Base-by-base conservation (phyloP, 2,113 vertebrate genomes). In the Forbesichthys papilliferus region DNA sequence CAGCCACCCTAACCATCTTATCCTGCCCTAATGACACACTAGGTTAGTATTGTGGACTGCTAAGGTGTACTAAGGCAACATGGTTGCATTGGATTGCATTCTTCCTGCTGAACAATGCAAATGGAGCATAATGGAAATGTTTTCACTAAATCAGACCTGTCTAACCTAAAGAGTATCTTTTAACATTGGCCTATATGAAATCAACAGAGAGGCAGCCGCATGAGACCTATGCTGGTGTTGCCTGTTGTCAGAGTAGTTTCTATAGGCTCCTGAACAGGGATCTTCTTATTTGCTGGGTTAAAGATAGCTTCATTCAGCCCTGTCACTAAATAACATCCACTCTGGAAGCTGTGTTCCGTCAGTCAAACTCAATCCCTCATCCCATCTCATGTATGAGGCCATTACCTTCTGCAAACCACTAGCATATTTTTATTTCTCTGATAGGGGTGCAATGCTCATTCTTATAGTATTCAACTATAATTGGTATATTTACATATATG, bases 201-300 rank as follows among this genome's bases (percentile, higher is more conserved):
- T 58, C 11, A 11, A 13, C 27, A 33, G 56, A 11, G 68, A 27
- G 57, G 36, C 74, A 14, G 5, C 13, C 52, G 52, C 73, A 47
- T 77, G 47, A 76, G 60, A 65, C 36, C 36, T 59, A 5, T 60
- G n/a, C 42, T 53, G 61, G 27, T 13, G 42, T 48, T 0, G 52
- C 4, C 46, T 66, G n/a, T 71, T 49, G 61, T 71, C 69, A 27
- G 48, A 74, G 13, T 6, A 33, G 64, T 67, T 64, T 70, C 33
- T 67, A 64, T 67, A 47, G 57, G 42, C 20, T 57, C 14, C 55
- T 16, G 48, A 46, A 42, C 42, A 12, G 68, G 36, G 65, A 66
- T 20, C 34, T 69, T 55, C 64, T 82, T 66, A 83, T 87, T 85
- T 77, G 53, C 52, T 61, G 42, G 36, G 64, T 74, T 54, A 72